Base-by-base conservation (phyloP, 2,797 vertebrate species). In the Ispidina lecontei region DNA sequence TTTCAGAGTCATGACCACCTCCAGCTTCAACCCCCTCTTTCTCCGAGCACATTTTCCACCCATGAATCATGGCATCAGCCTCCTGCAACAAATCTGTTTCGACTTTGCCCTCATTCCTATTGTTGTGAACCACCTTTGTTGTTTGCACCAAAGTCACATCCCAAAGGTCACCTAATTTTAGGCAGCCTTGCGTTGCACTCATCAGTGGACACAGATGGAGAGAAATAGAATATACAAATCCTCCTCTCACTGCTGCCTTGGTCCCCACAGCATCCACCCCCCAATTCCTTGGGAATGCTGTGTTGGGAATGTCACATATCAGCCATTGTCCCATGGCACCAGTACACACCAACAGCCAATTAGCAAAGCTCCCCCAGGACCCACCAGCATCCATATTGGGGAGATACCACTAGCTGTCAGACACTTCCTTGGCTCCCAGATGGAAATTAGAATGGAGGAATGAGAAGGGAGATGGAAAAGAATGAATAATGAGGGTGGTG, bases 81-180 rank as follows among this genome's bases (percentile, higher is more conserved):
- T 91, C 25, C 29, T 25, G 47, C 81, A 89, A 93, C 64, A 87
- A 94, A 93, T 31, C 49, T 0, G 35, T 87, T 86, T 90, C 14
- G 60, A 94, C 62, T 35, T 77, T 81, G 75, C 73, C 56, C 73
- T 59, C 10, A 4, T 69, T 68, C 79, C 62, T 64, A 11, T 68
- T 79, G 76, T 51, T 28, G 10, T 85, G 84, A 81, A 58, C 60
- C 74, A 88, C 21, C 70, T 43, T 29, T 2, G 72, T 90, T 59
- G 78, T 83, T 94, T 74, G 52, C 43, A 56, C 43, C 5, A 0
- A 91, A 93, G 87, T 37, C 23, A 4, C 51, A 17, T 85, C 49
- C 72, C 28, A 37, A 69, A 85, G 63, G 56, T 81, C 82, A 63
- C 23, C 55, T 64, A 8, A 12, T 25, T 84, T 88, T 82, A 0